Evolutionary conservation across 2,797 vertebrate genomes (phyloP), one percentile per base, ranked within the genome.

Genomic region (Lindbergichthys nudifrons): DNA sequence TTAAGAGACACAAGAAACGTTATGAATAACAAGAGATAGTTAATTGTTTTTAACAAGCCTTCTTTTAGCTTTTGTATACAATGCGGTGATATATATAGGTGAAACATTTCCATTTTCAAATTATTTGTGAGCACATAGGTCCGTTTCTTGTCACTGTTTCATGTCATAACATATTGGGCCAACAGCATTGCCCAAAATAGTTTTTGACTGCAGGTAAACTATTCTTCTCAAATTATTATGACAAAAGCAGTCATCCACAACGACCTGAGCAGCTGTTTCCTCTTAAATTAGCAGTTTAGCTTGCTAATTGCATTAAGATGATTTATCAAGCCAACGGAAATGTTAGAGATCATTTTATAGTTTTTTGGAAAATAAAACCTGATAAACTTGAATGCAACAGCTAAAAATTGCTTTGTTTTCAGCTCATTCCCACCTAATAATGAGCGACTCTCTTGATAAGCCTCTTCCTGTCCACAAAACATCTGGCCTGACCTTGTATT

Each of bases 401-500:
- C 46, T 16, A 58, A 43, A 18, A 39, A 4, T 3, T 41, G 45
- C 42, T 1, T 36, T 21, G 56, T 19, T 8, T 36, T 15, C 50
- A 53, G 48, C 73, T 53, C 63, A 42, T 65, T 47, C 60, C 68
- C 18, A 56, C 21, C 26, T 73, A 51, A 76, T 89, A 78, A 85
- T 79, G 79, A 80, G 43, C 56, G 65, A 36, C 83, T 54, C 14
- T 56, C 62, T 65, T 59, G 75, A 80, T 86, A 81, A 85, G 75
- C 74, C 74, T 80, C 69, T 83, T 63, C 81, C 71, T 71, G 65
- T 84, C 80, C 79, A 75, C 83, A 77, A 53, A 89, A 85, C 91
- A 91, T 91, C 86, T 91, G 91, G 86, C 62, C 75, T 69, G 80
- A 83, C 82, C 74, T 79, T 79, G 77, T 74, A 45, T 26, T 19